These are phyloP conservation scores for Tribolium freemani DNA, from an alignment of 2,888 invertebrate genomes.

Conservation along the genomic window DNA sequence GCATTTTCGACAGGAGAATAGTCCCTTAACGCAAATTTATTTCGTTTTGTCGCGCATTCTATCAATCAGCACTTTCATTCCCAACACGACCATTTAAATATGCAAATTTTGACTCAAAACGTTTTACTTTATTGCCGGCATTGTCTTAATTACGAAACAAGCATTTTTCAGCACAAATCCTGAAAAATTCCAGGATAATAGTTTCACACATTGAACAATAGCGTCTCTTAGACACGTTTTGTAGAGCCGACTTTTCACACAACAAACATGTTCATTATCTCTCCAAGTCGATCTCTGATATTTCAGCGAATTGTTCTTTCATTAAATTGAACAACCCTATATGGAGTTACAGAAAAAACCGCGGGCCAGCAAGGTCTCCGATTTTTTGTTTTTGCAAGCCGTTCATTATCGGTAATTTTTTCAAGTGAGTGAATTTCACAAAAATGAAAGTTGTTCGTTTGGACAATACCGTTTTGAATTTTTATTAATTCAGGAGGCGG, in stretches of 20 bases:
- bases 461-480: conserved; percentile 17
- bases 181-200: neutral
- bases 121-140: conserved; percentile 3
- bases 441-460: conserved; percentile 27
- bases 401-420: conserved; percentile 15
- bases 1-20: neutral
- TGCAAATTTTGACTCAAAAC: conserved; percentile 16
- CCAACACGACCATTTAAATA: conserved; percentile 22
- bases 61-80: conserved; percentile 17
- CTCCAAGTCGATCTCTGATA: conserved; percentile 13
- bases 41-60: conserved; percentile 7
- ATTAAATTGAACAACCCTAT: conserved; percentile 27
- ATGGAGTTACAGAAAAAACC: conserved; percentile 28
- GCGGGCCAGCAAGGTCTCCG: conserved; percentile 21
- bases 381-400: conserved; percentile 11
- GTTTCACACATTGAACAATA: conserved; percentile 16
- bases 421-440: conserved; percentile 19
- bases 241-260: conserved; percentile 4
- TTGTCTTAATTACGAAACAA: conserved; percentile 32
- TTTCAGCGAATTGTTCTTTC: conserved; percentile 17
- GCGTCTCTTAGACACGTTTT: neutral
- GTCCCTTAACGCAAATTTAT: neutral
- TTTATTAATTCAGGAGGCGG: conserved; percentile 14
- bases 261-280: conserved; percentile 10
- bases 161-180: neutral